Conservation (phyloP, 1,140 invertebrate species). For the Brachionus angularis region DNA sequence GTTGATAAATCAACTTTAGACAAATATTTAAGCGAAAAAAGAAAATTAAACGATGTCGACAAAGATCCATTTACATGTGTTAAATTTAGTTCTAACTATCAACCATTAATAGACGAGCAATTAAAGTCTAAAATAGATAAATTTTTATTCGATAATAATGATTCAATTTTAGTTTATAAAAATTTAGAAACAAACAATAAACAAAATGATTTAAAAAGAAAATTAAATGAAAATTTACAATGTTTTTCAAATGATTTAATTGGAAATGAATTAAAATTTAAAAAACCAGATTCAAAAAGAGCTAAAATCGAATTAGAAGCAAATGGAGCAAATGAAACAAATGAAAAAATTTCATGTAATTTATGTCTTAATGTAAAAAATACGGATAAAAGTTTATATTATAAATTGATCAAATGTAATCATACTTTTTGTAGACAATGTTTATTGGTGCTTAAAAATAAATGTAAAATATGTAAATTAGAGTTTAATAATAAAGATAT, state of each 20-base stretch:
- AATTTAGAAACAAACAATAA: neutral
- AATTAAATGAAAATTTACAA: too few species aligned
- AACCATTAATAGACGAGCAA: constrained; percentile 18
- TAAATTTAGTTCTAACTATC: constrained; percentile 12
- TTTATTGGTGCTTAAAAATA: neutral
- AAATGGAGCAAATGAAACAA: neutral
- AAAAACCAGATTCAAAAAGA: neutral
- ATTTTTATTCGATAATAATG: constrained; percentile 35
- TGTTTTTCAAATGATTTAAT: too few species aligned
- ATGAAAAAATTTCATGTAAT: neutral
- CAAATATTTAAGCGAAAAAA: constrained; percentile 16
- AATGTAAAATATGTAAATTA: constrained; percentile 14
- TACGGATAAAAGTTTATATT: constrained; percentile 1
- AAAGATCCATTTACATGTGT: constrained; percentile 36
- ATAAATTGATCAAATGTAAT: constrained; percentile 3
- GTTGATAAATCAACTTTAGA: constrained; percentile 28
- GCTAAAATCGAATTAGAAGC: neutral
- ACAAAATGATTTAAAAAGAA: too few species aligned
- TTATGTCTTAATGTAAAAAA: constrained; percentile 11
- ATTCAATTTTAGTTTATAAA: neutral
- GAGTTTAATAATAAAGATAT: constrained; percentile 27
- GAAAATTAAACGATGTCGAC: neutral
- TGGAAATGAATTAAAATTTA: neutral
- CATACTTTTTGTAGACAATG: constrained; percentile 6
- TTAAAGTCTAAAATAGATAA: constrained; percentile 39